Evolutionary conservation across 2,888 invertebrate genomes (phyloP).

Genomic region (Sarcophaga carnaria): DNA sequence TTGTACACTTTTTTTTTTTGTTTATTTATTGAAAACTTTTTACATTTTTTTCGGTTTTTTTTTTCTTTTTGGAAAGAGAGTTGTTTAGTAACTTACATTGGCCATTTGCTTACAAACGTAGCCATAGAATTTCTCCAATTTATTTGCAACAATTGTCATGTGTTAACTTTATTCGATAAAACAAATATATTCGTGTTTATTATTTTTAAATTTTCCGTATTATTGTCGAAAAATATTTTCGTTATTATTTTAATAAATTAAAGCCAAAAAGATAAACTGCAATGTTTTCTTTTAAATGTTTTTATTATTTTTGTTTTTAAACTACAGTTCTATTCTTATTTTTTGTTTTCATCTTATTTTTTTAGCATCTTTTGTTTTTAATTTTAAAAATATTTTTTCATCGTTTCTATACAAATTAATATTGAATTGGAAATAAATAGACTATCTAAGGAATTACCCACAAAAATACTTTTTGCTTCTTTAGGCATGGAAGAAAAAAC

Average conservation of each 20-base stretch:
- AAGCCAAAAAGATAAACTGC: no score
- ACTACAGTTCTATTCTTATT: background rate
- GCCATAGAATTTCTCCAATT: conserved; percentile 53
- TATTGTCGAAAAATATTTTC: no score
- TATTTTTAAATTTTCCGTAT: background rate
- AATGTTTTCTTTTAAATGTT: no score
- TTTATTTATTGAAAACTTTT: background rate
- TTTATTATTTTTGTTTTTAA: background rate
- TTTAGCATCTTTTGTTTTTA: background rate
- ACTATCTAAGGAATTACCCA: no score
- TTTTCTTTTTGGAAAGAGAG: background rate
- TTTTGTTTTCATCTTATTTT: background rate
- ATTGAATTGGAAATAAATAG: conserved; percentile 13
- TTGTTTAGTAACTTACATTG: conserved; percentile 56
- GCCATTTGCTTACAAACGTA: conserved; percentile 61
- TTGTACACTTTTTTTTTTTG: background rate
- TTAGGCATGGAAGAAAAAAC: no score
- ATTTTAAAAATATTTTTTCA: background rate
- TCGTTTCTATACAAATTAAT: background rate
- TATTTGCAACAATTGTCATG: conserved; percentile 57
- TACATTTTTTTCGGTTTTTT: conserved; percentile 1
- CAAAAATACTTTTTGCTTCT: no score
- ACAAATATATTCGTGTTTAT: background rate
- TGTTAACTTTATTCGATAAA: conserved; percentile 8
- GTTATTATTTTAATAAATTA: no score